Conservation (phyloP, 2,113 vertebrate species). For the Chamaea fasciata region DNA sequence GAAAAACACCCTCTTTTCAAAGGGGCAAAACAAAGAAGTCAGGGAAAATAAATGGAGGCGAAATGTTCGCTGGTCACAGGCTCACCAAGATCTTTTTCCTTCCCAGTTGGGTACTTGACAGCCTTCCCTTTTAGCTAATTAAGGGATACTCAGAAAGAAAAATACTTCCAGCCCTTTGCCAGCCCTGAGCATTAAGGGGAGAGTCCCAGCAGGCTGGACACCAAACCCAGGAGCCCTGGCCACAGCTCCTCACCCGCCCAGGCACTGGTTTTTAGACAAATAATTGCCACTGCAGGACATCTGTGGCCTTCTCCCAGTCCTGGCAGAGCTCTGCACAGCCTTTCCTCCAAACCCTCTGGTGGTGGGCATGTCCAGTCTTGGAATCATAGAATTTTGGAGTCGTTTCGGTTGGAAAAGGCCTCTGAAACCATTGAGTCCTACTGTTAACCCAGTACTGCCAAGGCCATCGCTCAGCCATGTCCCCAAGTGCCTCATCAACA, state of each 20-base stretch:
- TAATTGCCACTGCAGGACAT: neutral
- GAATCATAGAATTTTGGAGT: neutral
- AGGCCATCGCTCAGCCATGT: neutral
- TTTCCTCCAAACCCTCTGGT: neutral
- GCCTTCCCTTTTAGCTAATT: slow-evolving; percentile 28
- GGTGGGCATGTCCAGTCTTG: neutral
- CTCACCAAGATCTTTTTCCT: neutral
- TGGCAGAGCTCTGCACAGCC: neutral
- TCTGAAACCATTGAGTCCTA: neutral
- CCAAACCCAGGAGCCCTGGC: neutral
- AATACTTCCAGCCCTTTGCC: slow-evolving; percentile 13
- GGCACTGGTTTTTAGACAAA: neutral
- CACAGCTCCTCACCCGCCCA: neutral
- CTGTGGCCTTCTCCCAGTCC: neutral
- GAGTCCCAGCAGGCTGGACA: neutral
- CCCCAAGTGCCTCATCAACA: neutral
- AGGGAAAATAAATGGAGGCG: neutral
- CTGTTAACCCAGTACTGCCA: neutral
- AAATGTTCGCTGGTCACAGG: neutral
- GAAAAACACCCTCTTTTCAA: slow-evolving; percentile 37
- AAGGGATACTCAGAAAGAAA: slow-evolving; percentile 17
- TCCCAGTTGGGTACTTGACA: neutral
- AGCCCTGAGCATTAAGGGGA: neutral
- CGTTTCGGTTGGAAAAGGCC: neutral
- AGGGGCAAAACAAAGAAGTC: slow-evolving; percentile 28